phyloP scores from a whole-genome alignment of 1,140 invertebrate genomes.

The Lucilia cuprina region DNA sequence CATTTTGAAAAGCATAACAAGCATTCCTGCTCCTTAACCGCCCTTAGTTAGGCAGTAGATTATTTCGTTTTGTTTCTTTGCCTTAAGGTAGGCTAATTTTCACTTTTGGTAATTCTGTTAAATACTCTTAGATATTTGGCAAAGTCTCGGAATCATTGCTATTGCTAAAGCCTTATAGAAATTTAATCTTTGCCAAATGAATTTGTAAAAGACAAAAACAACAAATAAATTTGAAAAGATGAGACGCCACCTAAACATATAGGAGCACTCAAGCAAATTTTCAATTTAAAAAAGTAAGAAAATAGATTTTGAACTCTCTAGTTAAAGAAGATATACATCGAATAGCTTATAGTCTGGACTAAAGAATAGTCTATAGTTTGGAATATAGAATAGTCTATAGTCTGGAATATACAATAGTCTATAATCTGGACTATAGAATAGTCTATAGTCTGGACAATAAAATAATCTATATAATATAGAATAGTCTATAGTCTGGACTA shows the following conservation, averaged over 20 bases:
- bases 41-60: not conserved
- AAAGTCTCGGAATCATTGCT: not conserved
- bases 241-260: slow-evolving; percentile 40
- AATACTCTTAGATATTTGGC: not conserved
- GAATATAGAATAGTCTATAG: too few relatives aligned
- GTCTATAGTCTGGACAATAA: too few relatives aligned
- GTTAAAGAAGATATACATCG: too few relatives aligned
- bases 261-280: slow-evolving; percentile 48
- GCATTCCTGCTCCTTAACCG: not conserved
- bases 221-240: not conserved
- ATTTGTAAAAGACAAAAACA: not conserved
- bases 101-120: slow-evolving; percentile 33
- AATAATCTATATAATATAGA: too few relatives aligned
- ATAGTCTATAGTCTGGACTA: too few relatives aligned
- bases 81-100: slow-evolving; percentile 40
- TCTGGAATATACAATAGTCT: too few relatives aligned
- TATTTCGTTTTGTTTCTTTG: slow-evolving; percentile 4
- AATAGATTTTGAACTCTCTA: too few relatives aligned
- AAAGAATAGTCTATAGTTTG: too few relatives aligned
- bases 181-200: not conserved
- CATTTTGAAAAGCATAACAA: too few relatives aligned
- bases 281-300: not conserved
- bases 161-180: too few relatives aligned
- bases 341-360: too few relatives aligned
- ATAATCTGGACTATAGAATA: too few relatives aligned